These are phyloP conservation scores for Holothuria scabra DNA, from an alignment of 53 echinoderm and acorn worm genomes.

Conservation along the genomic window DNA sequence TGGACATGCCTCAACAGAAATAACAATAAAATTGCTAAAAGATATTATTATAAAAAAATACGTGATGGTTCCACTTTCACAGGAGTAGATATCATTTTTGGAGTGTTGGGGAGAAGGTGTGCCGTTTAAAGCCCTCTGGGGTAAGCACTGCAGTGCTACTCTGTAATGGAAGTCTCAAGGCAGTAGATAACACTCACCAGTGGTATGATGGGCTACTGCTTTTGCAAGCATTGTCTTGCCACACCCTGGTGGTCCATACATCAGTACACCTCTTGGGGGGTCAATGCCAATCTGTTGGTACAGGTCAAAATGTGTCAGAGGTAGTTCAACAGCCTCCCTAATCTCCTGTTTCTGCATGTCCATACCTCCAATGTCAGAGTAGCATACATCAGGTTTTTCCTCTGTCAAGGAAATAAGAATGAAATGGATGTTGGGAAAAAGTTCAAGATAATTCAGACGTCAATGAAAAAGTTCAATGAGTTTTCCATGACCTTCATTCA, in stretches of 20 bases:
- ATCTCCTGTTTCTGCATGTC: constrained; percentile 99
- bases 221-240: constrained; percentile 99
- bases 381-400: constrained; percentile 94
- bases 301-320: constrained; percentile 90
- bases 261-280: constrained; percentile 93
- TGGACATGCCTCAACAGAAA: no score
- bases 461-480: no score
- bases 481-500: no score
- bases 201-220: constrained; percentile 97
- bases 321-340: constrained; percentile 91
- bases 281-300: constrained; percentile 99
- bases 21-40: no score
- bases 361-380: constrained; percentile 99
- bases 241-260: constrained; percentile 97
- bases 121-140: no score
- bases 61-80: no score
- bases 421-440: background rate
- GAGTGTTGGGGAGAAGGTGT: no score
- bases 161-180: no score
- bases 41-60: no score
- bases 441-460: no score
- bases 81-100: no score
- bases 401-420: constrained; percentile 47
- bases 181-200: constrained; percentile 59
- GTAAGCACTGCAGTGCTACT: no score